These are phyloP conservation scores for Pocillopora verrucosa DNA, from an alignment of 64 coral and sea anemone genomes.

Conservation along the genomic window DNA sequence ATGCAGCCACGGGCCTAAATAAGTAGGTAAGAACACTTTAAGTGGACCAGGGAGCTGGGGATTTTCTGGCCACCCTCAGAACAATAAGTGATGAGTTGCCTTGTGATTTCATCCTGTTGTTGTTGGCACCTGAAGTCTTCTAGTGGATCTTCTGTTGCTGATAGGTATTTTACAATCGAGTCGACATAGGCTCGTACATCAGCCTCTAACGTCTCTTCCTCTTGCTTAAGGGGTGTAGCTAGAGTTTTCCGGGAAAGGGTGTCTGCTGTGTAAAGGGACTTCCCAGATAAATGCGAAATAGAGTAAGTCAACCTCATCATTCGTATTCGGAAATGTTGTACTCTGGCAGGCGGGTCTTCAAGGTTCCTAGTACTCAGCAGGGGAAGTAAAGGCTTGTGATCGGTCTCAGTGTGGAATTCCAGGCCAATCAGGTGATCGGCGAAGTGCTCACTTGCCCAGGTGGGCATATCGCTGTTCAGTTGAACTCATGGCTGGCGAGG, in stretches of 20 bases:
- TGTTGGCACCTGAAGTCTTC: no score
- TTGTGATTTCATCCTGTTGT: no score
- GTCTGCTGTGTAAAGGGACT: not conserved
- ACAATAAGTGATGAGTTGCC: no score
- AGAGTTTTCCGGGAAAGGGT: not conserved
- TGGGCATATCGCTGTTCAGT: not conserved
- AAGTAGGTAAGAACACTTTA: no score
- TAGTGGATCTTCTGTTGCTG: not conserved
- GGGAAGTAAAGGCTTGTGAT: not conserved
- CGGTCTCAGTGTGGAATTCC: slow-evolving; percentile 3
- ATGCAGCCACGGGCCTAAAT: no score
- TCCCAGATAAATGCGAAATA: not conserved
- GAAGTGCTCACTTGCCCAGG: not conserved
- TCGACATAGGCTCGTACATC: not conserved
- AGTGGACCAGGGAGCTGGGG: not conserved
- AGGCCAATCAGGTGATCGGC: not conserved
- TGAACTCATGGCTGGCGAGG: slow-evolving; percentile 3
- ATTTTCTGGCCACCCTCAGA: no score
- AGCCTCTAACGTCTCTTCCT: not conserved
- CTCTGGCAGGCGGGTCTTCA: not conserved
- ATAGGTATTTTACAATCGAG: slow-evolving; percentile 2
- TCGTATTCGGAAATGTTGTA: not conserved
- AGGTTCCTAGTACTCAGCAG: not conserved
- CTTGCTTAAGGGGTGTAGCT: not conserved
- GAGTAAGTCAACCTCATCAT: not conserved